Conservation (phyloP, 2,113 vertebrate species). For the Oryzias curvinotus region DNA sequence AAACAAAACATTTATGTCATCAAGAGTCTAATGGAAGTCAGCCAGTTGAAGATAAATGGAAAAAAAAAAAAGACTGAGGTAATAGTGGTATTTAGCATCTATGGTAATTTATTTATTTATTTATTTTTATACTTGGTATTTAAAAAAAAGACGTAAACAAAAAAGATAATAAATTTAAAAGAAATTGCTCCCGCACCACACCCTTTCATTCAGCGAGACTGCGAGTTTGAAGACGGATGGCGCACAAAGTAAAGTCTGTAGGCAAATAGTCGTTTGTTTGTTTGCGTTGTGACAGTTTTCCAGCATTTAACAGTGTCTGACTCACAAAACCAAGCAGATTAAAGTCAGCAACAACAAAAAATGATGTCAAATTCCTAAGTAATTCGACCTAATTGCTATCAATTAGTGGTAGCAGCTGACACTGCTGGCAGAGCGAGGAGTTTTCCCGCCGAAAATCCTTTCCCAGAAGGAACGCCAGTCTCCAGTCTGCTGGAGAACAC, state of each 20-base stretch:
- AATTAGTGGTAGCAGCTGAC: constrained; percentile 48
- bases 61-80: no score
- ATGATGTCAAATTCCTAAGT: constrained; percentile 62
- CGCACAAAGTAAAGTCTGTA: constrained; percentile 13
- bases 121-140: no score
- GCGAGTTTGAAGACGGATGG: no score
- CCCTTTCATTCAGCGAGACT: no score
- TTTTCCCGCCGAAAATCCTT: constrained; percentile 31
- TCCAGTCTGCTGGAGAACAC: constrained; percentile 35
- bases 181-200: no score
- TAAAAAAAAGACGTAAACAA: no score
- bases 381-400: constrained; percentile 62
- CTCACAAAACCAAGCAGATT: constrained; percentile 51
- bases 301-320: constrained; percentile 38
- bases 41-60: no score
- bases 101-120: no score
- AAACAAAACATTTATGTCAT: no score
- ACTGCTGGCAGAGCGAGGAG: constrained; percentile 42
- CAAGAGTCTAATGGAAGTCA: no score
- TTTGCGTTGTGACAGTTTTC: constrained; percentile 46
- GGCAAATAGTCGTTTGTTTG: constrained; percentile 31
- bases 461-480: constrained; percentile 52
- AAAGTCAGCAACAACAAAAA: constrained; percentile 39
- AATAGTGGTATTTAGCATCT: no score
- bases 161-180: no score